Evolutionary conservation across 1,140 invertebrate genomes (phyloP).

Genomic region (Dryas iulia): DNA sequence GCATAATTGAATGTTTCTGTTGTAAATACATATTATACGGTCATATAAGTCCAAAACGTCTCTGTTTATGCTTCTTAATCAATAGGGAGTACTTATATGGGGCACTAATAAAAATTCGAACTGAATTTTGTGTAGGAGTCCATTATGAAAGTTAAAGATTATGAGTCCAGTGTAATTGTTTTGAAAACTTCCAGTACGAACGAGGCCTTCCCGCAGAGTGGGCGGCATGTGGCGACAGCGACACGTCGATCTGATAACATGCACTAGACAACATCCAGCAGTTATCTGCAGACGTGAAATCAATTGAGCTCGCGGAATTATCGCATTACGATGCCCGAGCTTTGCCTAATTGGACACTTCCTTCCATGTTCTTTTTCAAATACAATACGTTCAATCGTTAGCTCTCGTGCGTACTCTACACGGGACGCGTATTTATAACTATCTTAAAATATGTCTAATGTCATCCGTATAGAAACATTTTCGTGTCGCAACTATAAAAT

Average conservation of each 20-base stretch:
- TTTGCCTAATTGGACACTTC: constrained; percentile 75
- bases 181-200: constrained; percentile 36
- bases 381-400: constrained; percentile 34
- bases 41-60: constrained; percentile 54
- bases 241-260: constrained; percentile 73
- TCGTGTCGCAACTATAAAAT: constrained; percentile 60
- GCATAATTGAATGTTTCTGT: constrained; percentile 74
- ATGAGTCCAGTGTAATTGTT: constrained; percentile 37
- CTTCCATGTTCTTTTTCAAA: constrained; percentile 54
- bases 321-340: constrained; percentile 68
- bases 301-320: constrained; percentile 75
- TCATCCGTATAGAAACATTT: constrained; percentile 52
- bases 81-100: constrained; percentile 51
- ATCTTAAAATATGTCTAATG: constrained; percentile 48
- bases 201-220: constrained; percentile 58
- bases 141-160: constrained; percentile 38
- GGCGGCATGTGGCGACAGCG: constrained; percentile 61
- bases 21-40: constrained; percentile 66
- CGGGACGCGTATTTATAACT: constrained; percentile 35
- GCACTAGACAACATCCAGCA: constrained; percentile 69
- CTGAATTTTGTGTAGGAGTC: constrained; percentile 39
- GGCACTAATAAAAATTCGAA: constrained; percentile 42
- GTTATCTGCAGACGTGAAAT: constrained; percentile 74
- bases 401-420: constrained; percentile 13
- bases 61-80: constrained; percentile 63